Evolutionary conservation across 2,888 invertebrate genomes (phyloP).

Genomic region (Phengaris arion): DNA sequence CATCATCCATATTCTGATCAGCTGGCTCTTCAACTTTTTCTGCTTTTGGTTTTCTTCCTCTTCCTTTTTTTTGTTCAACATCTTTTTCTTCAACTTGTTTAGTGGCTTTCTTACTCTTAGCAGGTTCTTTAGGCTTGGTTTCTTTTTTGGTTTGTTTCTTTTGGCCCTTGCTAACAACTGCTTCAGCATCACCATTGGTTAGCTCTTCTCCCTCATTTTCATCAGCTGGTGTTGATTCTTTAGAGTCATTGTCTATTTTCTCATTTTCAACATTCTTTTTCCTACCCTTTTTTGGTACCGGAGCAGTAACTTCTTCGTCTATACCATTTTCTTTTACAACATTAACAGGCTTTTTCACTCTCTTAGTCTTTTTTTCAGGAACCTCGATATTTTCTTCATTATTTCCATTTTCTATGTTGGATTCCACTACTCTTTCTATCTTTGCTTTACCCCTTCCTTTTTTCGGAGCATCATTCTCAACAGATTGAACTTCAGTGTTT

Average conservation of each 20-base stretch:
- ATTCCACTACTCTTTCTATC: constrained; percentile 44
- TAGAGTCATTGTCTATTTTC: constrained; percentile 50
- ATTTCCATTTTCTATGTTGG: constrained; percentile 46
- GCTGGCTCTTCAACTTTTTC: constrained; percentile 52
- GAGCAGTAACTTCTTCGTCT: constrained; percentile 51
- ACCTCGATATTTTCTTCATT: constrained; percentile 46
- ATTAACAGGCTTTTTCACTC: constrained; percentile 56
- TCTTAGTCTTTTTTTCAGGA: constrained; percentile 47
- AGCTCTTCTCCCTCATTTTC: constrained; percentile 51
- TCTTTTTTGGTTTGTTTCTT: constrained; percentile 65
- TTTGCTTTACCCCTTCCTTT: constrained; percentile 67
- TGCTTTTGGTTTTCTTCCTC: constrained; percentile 59
- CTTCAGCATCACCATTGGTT: constrained; percentile 53
- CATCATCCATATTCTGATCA: constrained; percentile 47
- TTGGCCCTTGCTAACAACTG: constrained; percentile 50
- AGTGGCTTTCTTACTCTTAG: constrained; percentile 52
- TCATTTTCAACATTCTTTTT: constrained; percentile 57
- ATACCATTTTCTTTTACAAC: constrained; percentile 46
- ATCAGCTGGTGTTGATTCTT: constrained; percentile 49
- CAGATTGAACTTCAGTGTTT: constrained; percentile 57
- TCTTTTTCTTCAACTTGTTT: constrained; percentile 50
- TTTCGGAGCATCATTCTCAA: constrained; percentile 60
- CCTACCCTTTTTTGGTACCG: constrained; percentile 59
- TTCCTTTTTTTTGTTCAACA: constrained; percentile 56
- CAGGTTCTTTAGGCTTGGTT: constrained; percentile 48